A percentile compares a stretch with the other conserved stretches of the same genome.
Evolutionary conservation across 1,140 invertebrate species (phyloP).

Genomic region (Platyscapa corneri): DNA sequence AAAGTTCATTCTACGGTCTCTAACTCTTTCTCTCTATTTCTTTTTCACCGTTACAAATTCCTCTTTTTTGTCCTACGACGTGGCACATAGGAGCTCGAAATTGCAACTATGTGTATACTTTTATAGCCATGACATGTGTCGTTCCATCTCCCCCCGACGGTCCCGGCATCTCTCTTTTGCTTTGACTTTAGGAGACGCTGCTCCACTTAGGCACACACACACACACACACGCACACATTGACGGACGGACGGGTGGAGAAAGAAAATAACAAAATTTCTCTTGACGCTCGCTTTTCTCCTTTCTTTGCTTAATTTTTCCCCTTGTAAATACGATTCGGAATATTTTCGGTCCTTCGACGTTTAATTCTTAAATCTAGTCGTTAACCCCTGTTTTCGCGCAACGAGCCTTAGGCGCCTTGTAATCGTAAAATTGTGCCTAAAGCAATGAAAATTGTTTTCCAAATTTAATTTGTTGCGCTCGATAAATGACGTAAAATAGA

Average conservation of each 20-base stretch:
- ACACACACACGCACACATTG: too few species aligned
- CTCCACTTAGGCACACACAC: conserved; percentile 8
- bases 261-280: neutral
- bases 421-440: too few species aligned
- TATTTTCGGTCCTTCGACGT: too few species aligned
- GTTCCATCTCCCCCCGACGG: neutral
- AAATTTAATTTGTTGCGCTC: too few species aligned
- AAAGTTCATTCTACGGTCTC: conserved; percentile 29
- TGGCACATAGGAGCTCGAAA: neutral
- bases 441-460: too few species aligned
- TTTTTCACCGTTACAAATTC: neutral
- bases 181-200: neutral
- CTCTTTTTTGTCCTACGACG: conserved; percentile 4
- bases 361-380: too few species aligned
- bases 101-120: conserved; percentile 4
- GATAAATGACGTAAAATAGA: too few species aligned
- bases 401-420: too few species aligned
- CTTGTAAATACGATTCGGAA: too few species aligned
- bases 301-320: too few species aligned
- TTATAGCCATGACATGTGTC: conserved; percentile 44
- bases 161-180: neutral
- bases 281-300: neutral
- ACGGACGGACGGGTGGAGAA: too few species aligned
- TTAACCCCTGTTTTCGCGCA: too few species aligned
- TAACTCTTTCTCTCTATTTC: conserved; percentile 11